phyloP scores from a whole-genome alignment of 2,113 vertebrate species.

The Myiopsitta monachus region DNA sequence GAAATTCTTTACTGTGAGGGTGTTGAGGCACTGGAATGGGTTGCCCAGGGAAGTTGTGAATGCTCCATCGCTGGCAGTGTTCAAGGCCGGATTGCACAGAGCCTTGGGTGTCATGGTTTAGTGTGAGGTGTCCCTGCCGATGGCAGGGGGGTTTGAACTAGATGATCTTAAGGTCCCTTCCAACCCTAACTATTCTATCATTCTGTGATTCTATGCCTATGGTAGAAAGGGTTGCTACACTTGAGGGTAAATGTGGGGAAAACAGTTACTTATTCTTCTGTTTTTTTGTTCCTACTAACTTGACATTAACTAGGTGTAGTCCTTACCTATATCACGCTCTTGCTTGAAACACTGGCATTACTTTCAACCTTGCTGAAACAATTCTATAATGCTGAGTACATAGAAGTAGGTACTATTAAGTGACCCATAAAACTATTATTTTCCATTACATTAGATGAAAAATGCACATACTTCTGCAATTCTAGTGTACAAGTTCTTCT shows the following conservation, averaged over 20 bases:
- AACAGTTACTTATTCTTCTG: neutral
- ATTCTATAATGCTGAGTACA: neutral
- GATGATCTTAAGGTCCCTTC: too few species aligned
- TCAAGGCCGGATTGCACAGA: too few species aligned
- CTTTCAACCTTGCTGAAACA: neutral
- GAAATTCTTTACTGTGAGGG: too few species aligned
- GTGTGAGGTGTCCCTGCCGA: too few species aligned
- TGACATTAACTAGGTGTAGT: neutral
- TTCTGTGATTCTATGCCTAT: neutral
- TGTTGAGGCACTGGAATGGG: too few species aligned
- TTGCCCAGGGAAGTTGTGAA: too few species aligned
- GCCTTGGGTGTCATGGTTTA: too few species aligned
- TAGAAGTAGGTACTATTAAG: neutral
- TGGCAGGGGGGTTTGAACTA: too few species aligned
- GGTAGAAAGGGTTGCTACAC: neutral
- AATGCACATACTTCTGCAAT: conserved; percentile 16
- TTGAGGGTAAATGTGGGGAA: neutral
- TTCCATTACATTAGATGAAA: conserved; percentile 52
- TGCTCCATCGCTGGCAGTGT: too few species aligned
- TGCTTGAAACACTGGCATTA: neutral
- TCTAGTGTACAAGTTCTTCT: neutral
- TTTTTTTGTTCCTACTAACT: neutral
- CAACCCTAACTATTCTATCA: too few species aligned
- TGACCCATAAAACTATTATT: conserved; percentile 51
- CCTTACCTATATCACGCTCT: neutral